A percentile compares a stretch with the other conserved stretches of the same genome.
phyloP scores from a whole-genome alignment of 2,113 vertebrate genomes.

The Tachysurus fulvidraco region DNA sequence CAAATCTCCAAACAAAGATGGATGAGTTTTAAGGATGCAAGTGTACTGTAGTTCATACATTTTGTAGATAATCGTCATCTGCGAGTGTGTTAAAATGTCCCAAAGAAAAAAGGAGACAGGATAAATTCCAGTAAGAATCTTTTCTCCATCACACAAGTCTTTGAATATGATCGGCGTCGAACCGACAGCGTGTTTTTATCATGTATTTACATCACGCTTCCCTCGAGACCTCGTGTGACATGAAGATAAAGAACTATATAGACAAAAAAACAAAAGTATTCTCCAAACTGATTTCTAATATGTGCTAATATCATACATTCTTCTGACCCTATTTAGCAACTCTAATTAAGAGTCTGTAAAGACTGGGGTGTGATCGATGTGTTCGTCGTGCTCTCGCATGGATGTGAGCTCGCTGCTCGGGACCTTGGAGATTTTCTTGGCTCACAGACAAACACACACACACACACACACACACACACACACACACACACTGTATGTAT shows the following conservation, averaged over 20 bases:
- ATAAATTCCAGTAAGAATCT: background rate
- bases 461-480: conserved; percentile 16
- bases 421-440: conserved; percentile 6
- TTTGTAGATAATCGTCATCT: background rate
- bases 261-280: conserved; percentile 67
- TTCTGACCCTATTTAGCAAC: conserved; percentile 69
- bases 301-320: conserved; percentile 76
- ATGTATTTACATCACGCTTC: background rate
- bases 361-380: conserved; percentile 68
- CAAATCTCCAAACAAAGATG: background rate
- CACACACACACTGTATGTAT: background rate
- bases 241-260: conserved; percentile 61
- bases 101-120: too few relatives aligned
- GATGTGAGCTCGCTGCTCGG: background rate
- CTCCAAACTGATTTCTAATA: conserved; percentile 65
- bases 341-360: conserved; percentile 74
- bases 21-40: background rate
- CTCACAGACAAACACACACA: conserved; percentile 18
- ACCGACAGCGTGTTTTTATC: background rate
- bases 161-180: background rate
- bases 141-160: conserved; percentile 1
- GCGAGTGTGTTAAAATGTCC: background rate
- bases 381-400: conserved; percentile 57
- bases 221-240: conserved; percentile 51
- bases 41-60: background rate